Conservation (phyloP, 37 sponge, comb jelly and placozoan genomes). For the Theonella swinhoei region DNA sequence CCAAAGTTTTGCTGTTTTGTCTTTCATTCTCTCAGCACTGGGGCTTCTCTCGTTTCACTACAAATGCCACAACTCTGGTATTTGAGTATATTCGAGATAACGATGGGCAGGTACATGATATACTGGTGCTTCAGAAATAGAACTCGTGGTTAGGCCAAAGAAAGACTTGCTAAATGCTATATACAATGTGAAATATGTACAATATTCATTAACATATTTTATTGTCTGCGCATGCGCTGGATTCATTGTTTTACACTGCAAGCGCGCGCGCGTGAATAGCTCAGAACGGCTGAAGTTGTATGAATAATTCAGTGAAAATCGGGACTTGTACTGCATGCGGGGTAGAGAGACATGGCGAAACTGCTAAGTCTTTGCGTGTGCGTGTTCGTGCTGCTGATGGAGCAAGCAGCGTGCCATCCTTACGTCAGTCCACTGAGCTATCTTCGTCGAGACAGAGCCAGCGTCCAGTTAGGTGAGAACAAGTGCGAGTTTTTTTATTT, state of each 20-base stretch:
- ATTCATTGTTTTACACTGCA: no score
- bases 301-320: no score
- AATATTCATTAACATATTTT: no score
- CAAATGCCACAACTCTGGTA: conserved; percentile 52
- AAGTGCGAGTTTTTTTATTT: no score
- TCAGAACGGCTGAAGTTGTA: no score
- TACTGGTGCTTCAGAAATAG: conserved; percentile 28
- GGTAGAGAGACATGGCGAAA: not conserved
- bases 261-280: no score
- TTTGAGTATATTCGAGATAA: conserved; percentile 71
- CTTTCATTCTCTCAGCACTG: conserved; percentile 66
- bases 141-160: no score
- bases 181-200: no score
- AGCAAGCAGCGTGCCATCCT: not conserved
- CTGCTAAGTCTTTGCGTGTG: not conserved
- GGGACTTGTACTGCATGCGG: not conserved
- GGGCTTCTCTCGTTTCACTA: conserved; percentile 61
- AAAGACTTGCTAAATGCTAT: no score
- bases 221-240: no score
- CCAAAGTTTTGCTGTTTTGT: no score
- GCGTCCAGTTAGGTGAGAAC: not conserved
- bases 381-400: not conserved
- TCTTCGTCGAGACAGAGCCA: not conserved
- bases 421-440: not conserved
- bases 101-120: conserved; percentile 53